A percentile compares a stretch with the other conserved stretches of the same genome.
Conservation (phyloP, 2,113 vertebrate genomes). For the Cathartes aura region DNA sequence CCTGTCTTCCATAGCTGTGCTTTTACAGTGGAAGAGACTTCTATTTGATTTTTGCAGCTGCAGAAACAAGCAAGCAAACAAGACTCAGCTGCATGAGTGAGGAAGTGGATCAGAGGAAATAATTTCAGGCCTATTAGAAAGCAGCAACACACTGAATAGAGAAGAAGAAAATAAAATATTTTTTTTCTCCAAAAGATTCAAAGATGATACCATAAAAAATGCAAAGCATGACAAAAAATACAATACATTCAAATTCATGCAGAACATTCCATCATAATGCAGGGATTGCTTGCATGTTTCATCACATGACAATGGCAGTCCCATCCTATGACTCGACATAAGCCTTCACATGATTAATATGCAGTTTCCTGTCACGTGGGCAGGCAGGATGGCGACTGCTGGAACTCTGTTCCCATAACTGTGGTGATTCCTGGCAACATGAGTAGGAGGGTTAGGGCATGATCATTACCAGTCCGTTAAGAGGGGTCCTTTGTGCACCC, state of each 20-base stretch:
- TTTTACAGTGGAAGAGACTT: not conserved
- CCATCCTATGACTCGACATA: not conserved
- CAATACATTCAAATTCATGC: not conserved
- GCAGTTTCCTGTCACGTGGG: not conserved
- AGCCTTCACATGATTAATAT: not conserved
- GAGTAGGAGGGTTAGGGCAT: not conserved
- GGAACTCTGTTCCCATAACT: not conserved
- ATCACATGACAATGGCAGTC: not conserved
- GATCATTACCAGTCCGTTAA: not conserved
- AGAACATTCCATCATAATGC: not conserved
- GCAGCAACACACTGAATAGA: not conserved
- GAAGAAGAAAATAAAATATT: not conserved
- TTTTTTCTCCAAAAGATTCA: not conserved
- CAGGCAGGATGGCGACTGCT: not conserved
- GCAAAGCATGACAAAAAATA: not conserved
- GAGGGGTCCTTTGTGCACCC: not conserved
- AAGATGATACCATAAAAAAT: not conserved
- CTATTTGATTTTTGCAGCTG: conserved; percentile 14
- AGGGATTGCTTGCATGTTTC: not conserved
- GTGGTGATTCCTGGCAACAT: not conserved
- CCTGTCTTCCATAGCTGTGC: not conserved
- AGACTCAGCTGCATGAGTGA: not conserved
- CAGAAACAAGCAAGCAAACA: not conserved
- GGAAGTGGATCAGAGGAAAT: conserved; percentile 14
- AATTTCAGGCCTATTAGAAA: not conserved